A percentile compares a stretch with the other conserved stretches of the same genome.
These are phyloP conservation scores for Vultur gryphus DNA, from an alignment of 2,797 vertebrate genomes.

Conservation along the genomic window DNA sequence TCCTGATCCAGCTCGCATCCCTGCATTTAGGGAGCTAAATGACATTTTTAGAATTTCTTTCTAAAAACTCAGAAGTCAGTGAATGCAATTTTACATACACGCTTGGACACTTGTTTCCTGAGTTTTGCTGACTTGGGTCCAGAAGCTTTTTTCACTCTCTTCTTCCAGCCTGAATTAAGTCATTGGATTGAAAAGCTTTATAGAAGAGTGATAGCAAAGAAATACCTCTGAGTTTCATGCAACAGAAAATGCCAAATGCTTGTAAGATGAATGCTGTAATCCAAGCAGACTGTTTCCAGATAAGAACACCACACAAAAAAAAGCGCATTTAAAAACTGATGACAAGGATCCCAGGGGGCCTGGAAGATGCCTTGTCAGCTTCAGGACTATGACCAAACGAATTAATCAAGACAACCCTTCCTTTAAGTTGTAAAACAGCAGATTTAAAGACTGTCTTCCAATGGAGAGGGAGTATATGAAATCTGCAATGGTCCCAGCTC, in stretches of 20 bases:
- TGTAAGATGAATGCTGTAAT: constrained; percentile 46
- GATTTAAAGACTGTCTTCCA: constrained; percentile 77
- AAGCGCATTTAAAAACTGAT: constrained; percentile 65
- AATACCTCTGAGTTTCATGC: constrained; percentile 1
- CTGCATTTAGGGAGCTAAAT: background rate
- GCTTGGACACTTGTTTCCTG: background rate
- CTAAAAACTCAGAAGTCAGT: background rate
- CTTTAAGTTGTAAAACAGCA: constrained; percentile 70
- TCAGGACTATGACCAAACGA: constrained; percentile 63
- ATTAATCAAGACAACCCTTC: constrained; percentile 71
- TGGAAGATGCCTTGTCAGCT: constrained; percentile 75
- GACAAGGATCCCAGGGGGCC: constrained; percentile 64
- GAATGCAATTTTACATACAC: background rate
- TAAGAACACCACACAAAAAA: constrained; percentile 17
- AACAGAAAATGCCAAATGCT: constrained; percentile 45
- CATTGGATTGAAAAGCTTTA: constrained; percentile 25
- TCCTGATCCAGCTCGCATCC: background rate
- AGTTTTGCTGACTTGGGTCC: constrained; percentile 32
- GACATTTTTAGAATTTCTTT: background rate
- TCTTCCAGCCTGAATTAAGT: constrained; percentile 31
- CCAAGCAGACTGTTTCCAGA: constrained; percentile 45
- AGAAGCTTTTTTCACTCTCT: constrained; percentile 39
- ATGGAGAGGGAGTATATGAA: constrained; percentile 71
- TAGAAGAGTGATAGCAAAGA: constrained; percentile 30
- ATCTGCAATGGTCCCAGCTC: constrained; percentile 66